Evolutionary conservation across 2,113 vertebrate genomes (phyloP).

Genomic region (Lota lota): DNA sequence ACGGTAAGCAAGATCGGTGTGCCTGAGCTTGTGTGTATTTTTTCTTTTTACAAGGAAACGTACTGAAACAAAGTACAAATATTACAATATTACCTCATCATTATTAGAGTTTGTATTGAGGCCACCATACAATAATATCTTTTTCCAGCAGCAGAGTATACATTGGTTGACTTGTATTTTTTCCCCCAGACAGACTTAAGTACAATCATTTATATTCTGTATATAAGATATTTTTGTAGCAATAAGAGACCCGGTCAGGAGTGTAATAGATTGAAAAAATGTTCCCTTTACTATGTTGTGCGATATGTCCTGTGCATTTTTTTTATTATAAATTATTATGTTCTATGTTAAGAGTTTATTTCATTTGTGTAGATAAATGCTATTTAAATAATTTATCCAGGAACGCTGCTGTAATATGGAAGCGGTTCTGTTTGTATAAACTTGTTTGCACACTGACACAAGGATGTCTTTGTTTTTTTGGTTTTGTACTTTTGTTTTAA

Average conservation of each 20-base stretch:
- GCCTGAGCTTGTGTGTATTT: constrained; percentile 66
- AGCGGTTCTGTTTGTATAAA: constrained; percentile 98
- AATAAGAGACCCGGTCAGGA: constrained; percentile 75
- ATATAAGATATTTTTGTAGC: constrained; percentile 88
- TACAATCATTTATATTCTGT: constrained; percentile 83
- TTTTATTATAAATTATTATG: constrained; percentile 90
- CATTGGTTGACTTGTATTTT: constrained; percentile 78
- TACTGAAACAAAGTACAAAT: constrained; percentile 79
- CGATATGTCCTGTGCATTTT: constrained; percentile 82
- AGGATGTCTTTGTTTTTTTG: constrained; percentile 81
- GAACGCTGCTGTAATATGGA: constrained; percentile 87
- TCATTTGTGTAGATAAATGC: constrained; percentile 95
- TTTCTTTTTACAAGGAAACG: constrained; percentile 69
- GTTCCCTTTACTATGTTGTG: constrained; percentile 78
- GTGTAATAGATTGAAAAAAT: constrained; percentile 77
- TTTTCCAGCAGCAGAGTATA: constrained; percentile 75
- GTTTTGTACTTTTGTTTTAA: constrained; percentile 76
- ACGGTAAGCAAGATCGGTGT: constrained; percentile 61
- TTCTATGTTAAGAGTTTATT: constrained; percentile 84
- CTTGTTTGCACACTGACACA: constrained; percentile 95
- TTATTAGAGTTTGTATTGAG: constrained; percentile 85
- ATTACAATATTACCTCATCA: constrained; percentile 99
- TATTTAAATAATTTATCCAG: constrained; percentile 99
- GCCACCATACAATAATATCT: constrained; percentile 70
- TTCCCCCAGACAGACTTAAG: constrained; percentile 80